A percentile compares a stretch with the other conserved stretches of the same genome.
These are phyloP conservation scores for Tethya wilhelma DNA, from an alignment of 37 sponge, comb jelly and placozoan genomes.

Conservation along the genomic window DNA sequence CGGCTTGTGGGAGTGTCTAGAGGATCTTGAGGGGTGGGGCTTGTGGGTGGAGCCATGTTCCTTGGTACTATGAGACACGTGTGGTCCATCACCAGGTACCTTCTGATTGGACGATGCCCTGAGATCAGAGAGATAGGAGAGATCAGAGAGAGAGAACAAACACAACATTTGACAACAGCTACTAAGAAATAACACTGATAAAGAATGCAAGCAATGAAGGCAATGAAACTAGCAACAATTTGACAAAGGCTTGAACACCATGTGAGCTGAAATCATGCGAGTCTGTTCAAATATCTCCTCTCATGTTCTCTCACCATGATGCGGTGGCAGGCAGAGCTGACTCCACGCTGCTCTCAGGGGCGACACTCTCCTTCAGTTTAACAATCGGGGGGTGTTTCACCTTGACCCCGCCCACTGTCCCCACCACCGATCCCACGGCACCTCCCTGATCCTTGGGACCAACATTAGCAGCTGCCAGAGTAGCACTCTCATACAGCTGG, in stretches of 20 bases:
- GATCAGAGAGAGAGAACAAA: too few relatives aligned
- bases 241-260: too few relatives aligned
- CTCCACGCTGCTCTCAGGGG: conserved; percentile 15
- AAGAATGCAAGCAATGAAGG: too few relatives aligned
- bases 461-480: conserved; percentile 14
- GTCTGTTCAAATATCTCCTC: too few relatives aligned
- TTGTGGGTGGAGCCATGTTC: background rate
- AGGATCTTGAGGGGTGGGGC: background rate
- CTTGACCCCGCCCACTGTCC: background rate
- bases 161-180: too few relatives aligned
- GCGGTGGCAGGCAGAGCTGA: conserved; percentile 73
- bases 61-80: background rate
- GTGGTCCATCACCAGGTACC: too few relatives aligned
- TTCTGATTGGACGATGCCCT: too few relatives aligned
- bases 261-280: too few relatives aligned
- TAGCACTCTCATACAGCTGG: conserved; percentile 70
- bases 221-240: too few relatives aligned
- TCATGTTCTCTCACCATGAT: conserved; percentile 78
- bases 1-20: background rate
- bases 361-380: background rate
- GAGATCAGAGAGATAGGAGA: too few relatives aligned
- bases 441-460: background rate
- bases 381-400: background rate
- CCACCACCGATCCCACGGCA: background rate
- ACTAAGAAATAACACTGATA: too few relatives aligned